These are phyloP conservation scores for Lypha dubia DNA, from an alignment of 2,888 invertebrate species.

Conservation along the genomic window DNA sequence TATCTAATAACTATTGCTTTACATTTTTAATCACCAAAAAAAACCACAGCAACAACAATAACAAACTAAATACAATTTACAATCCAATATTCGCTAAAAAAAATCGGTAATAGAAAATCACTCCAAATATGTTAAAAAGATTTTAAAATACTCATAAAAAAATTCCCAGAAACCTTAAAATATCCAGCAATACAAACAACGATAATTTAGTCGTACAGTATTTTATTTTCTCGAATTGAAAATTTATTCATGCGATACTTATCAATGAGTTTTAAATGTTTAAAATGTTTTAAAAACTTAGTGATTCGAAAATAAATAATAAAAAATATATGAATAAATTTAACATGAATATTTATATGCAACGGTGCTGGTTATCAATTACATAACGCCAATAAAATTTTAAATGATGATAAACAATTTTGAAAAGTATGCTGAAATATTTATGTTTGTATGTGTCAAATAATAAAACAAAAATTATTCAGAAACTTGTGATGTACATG, in stretches of 20 bases:
- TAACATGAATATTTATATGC: neutral
- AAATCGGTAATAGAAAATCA: neutral
- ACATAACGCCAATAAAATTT: neutral
- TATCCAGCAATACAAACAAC: neutral
- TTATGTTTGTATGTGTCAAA: neutral
- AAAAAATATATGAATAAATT: neutral
- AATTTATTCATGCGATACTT: slow-evolving; percentile 33
- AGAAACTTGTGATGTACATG: no score
- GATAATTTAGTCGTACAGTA: neutral
- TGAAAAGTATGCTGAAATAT: neutral
- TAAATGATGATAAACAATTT: neutral
- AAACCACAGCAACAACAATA: neutral
- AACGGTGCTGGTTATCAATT: neutral
- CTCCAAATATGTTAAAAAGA: neutral
- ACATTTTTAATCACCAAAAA: neutral
- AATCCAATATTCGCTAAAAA: neutral
- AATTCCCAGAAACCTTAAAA: neutral
- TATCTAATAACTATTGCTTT: slow-evolving; percentile 13
- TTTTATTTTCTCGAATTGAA: slow-evolving; percentile 9
- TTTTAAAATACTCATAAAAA: neutral
- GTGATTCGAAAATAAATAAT: no score
- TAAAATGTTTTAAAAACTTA: slow-evolving; percentile 14
- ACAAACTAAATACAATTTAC: neutral
- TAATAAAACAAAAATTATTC: neutral
- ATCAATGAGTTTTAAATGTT: slow-evolving; percentile 26